Base-by-base conservation (phyloP, 2,888 invertebrate species). In the Morpho achilles region DNA sequence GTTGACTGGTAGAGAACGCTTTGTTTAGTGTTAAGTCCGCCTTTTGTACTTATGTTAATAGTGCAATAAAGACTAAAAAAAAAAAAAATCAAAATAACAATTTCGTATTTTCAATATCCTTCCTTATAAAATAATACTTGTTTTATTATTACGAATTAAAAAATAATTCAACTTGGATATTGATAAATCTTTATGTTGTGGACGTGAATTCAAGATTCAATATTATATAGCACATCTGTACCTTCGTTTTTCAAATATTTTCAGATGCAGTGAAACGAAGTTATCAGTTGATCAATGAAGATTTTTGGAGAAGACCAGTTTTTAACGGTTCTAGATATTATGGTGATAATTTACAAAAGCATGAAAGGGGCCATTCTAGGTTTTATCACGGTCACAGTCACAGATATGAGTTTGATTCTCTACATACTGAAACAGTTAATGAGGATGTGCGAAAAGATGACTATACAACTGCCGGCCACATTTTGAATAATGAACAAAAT, bases 321-420 rank as follows among this genome's bases (percentile, higher is more conserved):
- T 7, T 58, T 46, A 80, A 77, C 63, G 59, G 64, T 58, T 72
- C 78, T 46, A 67, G 62, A 56, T 61, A 67, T 61, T 67, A 69
- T 51, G 69, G 72, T 47, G 62, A 68, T 22, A 64, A 73, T 49
- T 67, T 68, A 46, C 68, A 72, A 53, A 74, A 75, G 50, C 72
- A 67, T 57, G 79, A 82, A 55, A 78, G 73, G 60, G 81, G 79
- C 1, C 79, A 82, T 63, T 79, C 82, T 4, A 76, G 74, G 52
- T 67, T 82, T 44, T 75, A 84, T 56, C 81, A 84, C 53, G 77
- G 76, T 7, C 69, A 76, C 50, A 69, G 77, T 52, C 69, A 69
- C 23, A 68, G 56, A 53, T 63, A 68, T 49, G 67, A 69, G 55
- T 60, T 61, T 58, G 63, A 67, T 61, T 59, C 54, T 55, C 59